Evolutionary conservation across 2,888 invertebrate genomes (phyloP).

Genomic region (Apomyelois bistriatella): DNA sequence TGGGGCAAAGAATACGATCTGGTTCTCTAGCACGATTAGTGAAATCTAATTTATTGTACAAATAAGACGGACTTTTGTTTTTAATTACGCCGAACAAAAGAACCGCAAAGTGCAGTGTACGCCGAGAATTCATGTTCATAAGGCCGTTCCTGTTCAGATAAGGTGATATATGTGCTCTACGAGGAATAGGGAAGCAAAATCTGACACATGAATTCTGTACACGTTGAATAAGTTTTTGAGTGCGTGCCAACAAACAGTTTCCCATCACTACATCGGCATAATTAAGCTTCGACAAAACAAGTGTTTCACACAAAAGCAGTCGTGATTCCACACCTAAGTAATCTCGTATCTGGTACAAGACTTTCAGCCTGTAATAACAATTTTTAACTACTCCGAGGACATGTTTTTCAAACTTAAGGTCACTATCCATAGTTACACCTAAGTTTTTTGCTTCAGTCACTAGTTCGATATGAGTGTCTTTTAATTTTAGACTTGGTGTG

Average conservation of each 20-base stretch:
- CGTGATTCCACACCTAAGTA: slow-evolving; percentile 2
- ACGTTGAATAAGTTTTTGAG: not conserved
- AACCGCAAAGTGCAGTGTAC: not conserved
- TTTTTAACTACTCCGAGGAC: not conserved
- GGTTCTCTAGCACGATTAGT: not conserved
- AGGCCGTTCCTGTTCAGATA: not conserved
- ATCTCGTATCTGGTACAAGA: slow-evolving; percentile 2
- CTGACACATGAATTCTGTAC: not conserved
- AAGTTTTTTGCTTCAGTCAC: slow-evolving; percentile 8
- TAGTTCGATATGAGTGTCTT: not conserved
- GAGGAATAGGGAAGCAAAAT: not conserved
- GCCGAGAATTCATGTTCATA: not conserved
- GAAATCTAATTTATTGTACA: not conserved
- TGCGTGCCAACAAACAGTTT: not conserved
- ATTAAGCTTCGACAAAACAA: not conserved
- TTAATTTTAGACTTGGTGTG: not conserved
- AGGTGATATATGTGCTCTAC: not conserved
- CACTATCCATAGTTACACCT: slow-evolving; percentile 2
- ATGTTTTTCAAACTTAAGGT: not conserved
- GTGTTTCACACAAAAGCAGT: not conserved
- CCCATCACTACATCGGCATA: not conserved
- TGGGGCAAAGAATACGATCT: not conserved
- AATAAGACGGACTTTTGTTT: not conserved
- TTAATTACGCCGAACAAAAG: not conserved
- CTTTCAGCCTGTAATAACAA: slow-evolving; percentile 13